Evolutionary conservation across 1,140 invertebrate genomes (phyloP).

Genomic region (Adoxophyes honmai): DNA sequence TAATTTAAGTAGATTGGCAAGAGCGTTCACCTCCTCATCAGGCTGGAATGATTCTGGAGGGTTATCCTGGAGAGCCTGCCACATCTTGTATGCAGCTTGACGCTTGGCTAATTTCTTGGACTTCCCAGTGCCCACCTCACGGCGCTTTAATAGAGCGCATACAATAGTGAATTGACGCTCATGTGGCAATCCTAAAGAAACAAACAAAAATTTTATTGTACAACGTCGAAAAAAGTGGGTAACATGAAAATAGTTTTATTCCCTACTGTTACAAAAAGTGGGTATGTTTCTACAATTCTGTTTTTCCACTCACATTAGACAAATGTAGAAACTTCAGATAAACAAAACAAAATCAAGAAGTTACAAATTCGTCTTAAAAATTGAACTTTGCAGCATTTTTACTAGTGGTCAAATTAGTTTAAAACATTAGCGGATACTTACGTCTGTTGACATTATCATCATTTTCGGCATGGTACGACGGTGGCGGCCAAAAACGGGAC

Average conservation of each 20-base stretch:
- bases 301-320: no score
- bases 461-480: constrained; percentile 92
- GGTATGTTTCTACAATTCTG: no score
- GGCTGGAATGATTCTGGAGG: constrained; percentile 81
- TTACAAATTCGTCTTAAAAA: no score
- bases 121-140: constrained; percentile 91
- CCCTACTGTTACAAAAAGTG: no score
- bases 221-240: no score
- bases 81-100: constrained; percentile 95
- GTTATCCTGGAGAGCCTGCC: constrained; percentile 87
- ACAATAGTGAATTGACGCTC: constrained; percentile 95
- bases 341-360: no score
- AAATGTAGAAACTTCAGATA: no score
- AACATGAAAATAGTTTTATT: no score
- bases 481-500: constrained; percentile 95
- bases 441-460: constrained; percentile 79
- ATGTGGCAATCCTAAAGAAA: constrained; percentile 90
- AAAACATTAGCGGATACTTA: constrained; percentile 38
- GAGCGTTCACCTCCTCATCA: constrained; percentile 76
- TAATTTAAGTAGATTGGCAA: no score
- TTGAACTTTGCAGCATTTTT: no score
- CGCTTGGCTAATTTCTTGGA: constrained; percentile 98
- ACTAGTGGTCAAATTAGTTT: no score
- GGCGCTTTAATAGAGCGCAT: constrained; percentile 90
- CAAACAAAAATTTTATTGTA: constrained; percentile 12